These are phyloP conservation scores for Alcis repandata DNA, from an alignment of 2,888 invertebrate species.

Conservation along the genomic window DNA sequence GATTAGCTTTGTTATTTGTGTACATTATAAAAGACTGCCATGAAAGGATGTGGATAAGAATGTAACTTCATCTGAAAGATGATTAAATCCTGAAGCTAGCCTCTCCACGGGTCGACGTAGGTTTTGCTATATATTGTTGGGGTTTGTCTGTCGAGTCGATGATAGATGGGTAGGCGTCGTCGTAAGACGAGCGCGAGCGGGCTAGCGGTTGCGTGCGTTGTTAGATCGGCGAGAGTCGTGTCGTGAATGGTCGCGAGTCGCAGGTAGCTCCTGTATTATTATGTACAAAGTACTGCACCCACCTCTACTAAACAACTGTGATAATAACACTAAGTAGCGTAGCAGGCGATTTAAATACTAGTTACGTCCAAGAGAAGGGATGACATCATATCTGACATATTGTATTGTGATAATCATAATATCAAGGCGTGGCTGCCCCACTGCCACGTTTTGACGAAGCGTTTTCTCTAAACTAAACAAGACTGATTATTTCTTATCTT, in stretches of 20 bases:
- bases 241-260: slow-evolving; percentile 74
- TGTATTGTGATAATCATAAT: slow-evolving; percentile 84
- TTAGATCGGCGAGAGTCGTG: slow-evolving; percentile 70
- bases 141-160: slow-evolving; percentile 5
- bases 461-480: slow-evolving; percentile 87
- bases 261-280: slow-evolving; percentile 83
- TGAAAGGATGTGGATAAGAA: slow-evolving; percentile 76
- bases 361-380: slow-evolving; percentile 87
- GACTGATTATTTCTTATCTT: slow-evolving; percentile 88
- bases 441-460: slow-evolving; percentile 77
- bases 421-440: slow-evolving; percentile 67
- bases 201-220: slow-evolving; percentile 69
- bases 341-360: slow-evolving; percentile 87
- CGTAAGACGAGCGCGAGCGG: slow-evolving; percentile 55
- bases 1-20: slow-evolving; percentile 81
- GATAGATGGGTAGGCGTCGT: background rate
- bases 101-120: slow-evolving; percentile 58
- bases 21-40: slow-evolving; percentile 85
- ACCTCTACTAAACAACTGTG: slow-evolving; percentile 88
- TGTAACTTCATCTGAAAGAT: slow-evolving; percentile 81
- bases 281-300: slow-evolving; percentile 87
- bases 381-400: slow-evolving; percentile 88
- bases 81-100: slow-evolving; percentile 74
- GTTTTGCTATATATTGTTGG: slow-evolving; percentile 59
- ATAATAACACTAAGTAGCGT: slow-evolving; percentile 88